These are phyloP conservation scores for Drosophila hamatofila DNA, from an alignment of 2,888 invertebrate genomes.

Conservation along the genomic window DNA sequence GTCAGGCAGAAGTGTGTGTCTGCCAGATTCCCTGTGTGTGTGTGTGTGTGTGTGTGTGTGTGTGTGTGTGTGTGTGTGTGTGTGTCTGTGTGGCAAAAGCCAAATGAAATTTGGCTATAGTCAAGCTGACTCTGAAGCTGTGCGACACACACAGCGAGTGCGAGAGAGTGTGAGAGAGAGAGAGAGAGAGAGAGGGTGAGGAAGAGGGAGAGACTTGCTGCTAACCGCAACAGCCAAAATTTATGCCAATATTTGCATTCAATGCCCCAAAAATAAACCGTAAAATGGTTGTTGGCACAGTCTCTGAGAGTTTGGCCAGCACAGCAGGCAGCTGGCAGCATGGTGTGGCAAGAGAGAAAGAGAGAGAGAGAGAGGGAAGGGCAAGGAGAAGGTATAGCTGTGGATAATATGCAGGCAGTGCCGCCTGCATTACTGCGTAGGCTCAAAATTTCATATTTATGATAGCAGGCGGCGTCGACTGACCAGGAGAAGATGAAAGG, in stretches of 20 bases:
- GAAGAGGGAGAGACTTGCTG: constrained; percentile 19
- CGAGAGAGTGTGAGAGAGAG: neutral
- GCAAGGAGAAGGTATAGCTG: neutral
- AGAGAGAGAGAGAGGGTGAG: too few relatives aligned
- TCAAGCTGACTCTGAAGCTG: constrained; percentile 37
- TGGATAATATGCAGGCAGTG: constrained; percentile 33
- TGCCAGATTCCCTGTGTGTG: constrained; percentile 8
- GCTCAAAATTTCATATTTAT: constrained; percentile 76
- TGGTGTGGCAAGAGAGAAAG: neutral
- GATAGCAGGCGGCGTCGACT: constrained; percentile 28
- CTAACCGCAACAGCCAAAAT: constrained; percentile 73
- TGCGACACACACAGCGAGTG: neutral
- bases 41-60: neutral
- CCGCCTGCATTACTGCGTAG: constrained; percentile 31
- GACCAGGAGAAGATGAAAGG: neutral
- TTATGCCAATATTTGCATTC: constrained; percentile 81
- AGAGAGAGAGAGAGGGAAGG: too few relatives aligned
- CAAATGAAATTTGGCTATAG: constrained; percentile 61
- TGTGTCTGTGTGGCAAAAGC: constrained; percentile 42
- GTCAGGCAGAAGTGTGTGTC: constrained; percentile 30
- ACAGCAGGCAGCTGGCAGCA: constrained; percentile 7
- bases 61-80: constrained; percentile 11
- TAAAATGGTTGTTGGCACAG: constrained; percentile 67
- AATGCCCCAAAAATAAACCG: constrained; percentile 79
- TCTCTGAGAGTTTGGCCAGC: constrained; percentile 36